Conservation (phyloP, 2,888 invertebrate genomes). For the Acanthosepion pharaonis region DNA sequence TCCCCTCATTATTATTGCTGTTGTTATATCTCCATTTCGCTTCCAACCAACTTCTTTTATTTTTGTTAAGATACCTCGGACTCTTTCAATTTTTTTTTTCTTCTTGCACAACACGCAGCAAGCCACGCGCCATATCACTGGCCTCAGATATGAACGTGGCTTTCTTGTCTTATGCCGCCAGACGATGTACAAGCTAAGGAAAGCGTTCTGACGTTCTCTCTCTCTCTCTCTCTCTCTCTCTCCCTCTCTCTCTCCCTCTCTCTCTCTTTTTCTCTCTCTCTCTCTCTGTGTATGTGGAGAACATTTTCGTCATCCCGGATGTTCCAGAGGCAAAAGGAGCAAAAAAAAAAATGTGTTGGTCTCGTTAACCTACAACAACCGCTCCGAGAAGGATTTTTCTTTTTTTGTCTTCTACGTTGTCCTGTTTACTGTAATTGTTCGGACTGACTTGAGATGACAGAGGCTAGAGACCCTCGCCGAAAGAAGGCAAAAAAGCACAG, state of each 20-base stretch:
- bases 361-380: neutral
- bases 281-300: no score
- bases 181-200: neutral
- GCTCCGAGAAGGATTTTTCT: neutral
- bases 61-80: neutral
- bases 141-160: neutral
- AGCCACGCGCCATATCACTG: neutral
- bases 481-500: neutral
- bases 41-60: neutral
- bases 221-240: no score
- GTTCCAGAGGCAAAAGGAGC: neutral
- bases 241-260: no score
- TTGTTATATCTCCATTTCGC: neutral
- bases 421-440: neutral
- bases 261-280: no score
- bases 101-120: neutral
- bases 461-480: neutral
- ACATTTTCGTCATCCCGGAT: neutral
- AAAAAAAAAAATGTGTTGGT: neutral
- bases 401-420: neutral
- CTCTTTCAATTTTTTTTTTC: neutral
- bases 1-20: neutral
- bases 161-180: neutral
- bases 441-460: conserved; percentile 18
- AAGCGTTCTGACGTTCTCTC: neutral